Evolutionary conservation across 2,113 vertebrate genomes (phyloP).

Genomic region (Dicaeum eximium): DNA sequence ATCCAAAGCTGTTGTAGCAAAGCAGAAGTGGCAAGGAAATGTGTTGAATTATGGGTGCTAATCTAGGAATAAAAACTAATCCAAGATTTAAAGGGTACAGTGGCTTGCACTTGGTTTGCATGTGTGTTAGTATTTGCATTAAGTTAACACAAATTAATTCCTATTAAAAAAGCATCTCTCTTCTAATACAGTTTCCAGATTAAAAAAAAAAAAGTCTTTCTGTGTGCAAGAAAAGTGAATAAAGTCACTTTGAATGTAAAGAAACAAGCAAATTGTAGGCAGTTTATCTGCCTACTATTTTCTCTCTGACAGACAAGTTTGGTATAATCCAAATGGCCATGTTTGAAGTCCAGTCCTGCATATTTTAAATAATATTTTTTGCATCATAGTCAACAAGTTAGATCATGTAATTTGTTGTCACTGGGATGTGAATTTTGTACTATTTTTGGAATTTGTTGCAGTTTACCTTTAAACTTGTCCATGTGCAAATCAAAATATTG

Average conservation of each 20-base stretch:
- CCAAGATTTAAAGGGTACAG: neutral
- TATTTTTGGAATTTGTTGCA: neutral
- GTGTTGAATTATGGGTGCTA: neutral
- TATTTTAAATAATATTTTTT: neutral
- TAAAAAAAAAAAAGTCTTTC: neutral
- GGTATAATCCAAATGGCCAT: neutral
- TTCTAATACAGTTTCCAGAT: neutral
- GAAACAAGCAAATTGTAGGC: neutral
- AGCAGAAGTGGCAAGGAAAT: neutral
- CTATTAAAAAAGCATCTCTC: neutral
- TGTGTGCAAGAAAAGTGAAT: neutral
- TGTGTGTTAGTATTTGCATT: neutral
- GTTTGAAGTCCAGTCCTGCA: neutral
- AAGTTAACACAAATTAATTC: neutral
- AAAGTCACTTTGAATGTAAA: neutral
- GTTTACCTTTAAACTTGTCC: neutral
- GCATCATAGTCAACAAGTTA: neutral
- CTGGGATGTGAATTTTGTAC: neutral
- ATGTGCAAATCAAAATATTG: neutral
- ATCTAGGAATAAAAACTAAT: neutral
- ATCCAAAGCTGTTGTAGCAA: neutral
- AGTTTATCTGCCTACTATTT: neutral
- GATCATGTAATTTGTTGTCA: neutral
- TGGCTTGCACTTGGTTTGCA: neutral
- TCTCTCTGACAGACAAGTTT: neutral